Base-by-base conservation (phyloP, 2,797 vertebrate species). In the Fistularia commersonii region DNA sequence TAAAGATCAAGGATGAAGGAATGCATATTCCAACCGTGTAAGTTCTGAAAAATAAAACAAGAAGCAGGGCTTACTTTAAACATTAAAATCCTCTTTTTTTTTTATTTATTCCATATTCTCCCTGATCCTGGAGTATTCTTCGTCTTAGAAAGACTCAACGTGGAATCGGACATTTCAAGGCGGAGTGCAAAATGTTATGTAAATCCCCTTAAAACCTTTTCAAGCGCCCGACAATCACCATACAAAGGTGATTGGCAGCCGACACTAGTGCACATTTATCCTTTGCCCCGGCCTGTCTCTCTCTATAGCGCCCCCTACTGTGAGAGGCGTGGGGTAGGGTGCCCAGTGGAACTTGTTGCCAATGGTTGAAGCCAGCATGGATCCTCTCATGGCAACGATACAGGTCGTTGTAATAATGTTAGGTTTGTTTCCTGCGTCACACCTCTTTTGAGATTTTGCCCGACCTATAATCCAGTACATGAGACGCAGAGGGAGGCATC, bases 231-330 rank as follows among this genome's bases (percentile, higher is more conserved):
- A 88, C 86, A 90, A 88, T 86, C 79, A 54, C 64, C 65, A 82
- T 79, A 89, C 85, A 89, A 89, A 90, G 77, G 84, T 90, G 89
- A 91, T 85, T 91, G 90, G 90, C 90, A 90, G 88, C 72, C 85
- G 76, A 89, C 86, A 88, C 85, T 77, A 74, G 81, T 76, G 71
- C 76, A 78, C 84, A 87, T 89, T 91, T 89, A 87, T 91, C 81
- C 84, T 88, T 86, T 81, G 74, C 76, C 82, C 86, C 64, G 5
- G 72, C 72, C 72, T 64, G 79, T 82, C 84, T 81, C 77, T 74
- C 80, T 88, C 84, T 84, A 79, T 81, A 81, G 85, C 87, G 90
- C 89, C 90, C 87, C 90, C 90, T 91, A 86, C 89, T 91, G 89
- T 90, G 90, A 83, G 69, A 87, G 87, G 89, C 89, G 74, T 90